Evolutionary conservation across 2,888 invertebrate genomes (phyloP), one percentile per base, ranked within the genome.

Genomic region (Empis livida): DNA sequence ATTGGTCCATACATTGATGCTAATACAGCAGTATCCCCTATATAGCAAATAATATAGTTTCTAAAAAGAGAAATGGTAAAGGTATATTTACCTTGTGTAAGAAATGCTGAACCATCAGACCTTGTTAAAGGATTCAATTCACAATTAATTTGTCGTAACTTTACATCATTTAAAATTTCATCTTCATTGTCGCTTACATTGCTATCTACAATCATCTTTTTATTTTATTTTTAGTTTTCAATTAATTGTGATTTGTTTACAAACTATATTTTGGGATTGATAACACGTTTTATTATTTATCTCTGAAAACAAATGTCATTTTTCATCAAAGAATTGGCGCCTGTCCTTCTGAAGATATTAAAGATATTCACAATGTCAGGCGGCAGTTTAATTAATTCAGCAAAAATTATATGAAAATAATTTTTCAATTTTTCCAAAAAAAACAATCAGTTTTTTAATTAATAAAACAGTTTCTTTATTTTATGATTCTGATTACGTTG

Each of bases 1-100:
- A 83, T 71, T 0, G 92, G 92, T 0, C 92, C 93, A 67, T 88
- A 84, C 32, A 89, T 76, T 52, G 86, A 84, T 2, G 82, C 83
- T 38, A 87, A 62, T 2, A 84, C 78, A 43, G 83, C 79, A 14
- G 90, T 89, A 51, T 83, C 78, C 11, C 89, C 91, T 89, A 61
- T 41, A 75, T 5, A 20, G n/a, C n/a, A n/a, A 20, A 20, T 20
- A 3, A 20, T 20, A 5, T 5, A 20, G 6, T 20, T 20, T 20
- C 20, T 20, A 20, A 5, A 5, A 27, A 20, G 4, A 20, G 20
- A 20, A 20, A 20, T n/a, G n/a, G n/a, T n/a, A n/a, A n/a, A n/a
- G 5, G 20, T 5, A 20, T 20, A 9, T 27, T 27, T 71, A 85
- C 88, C 87, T 77, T 86, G 85, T 51, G 82, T 77, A 59, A 84